Percentiles rank a stretch among this genome's conserved stretches.
These are phyloP conservation scores for Kryphioiulus occultus DNA, from an alignment of 2,888 invertebrate genomes.

Conservation along the genomic window DNA sequence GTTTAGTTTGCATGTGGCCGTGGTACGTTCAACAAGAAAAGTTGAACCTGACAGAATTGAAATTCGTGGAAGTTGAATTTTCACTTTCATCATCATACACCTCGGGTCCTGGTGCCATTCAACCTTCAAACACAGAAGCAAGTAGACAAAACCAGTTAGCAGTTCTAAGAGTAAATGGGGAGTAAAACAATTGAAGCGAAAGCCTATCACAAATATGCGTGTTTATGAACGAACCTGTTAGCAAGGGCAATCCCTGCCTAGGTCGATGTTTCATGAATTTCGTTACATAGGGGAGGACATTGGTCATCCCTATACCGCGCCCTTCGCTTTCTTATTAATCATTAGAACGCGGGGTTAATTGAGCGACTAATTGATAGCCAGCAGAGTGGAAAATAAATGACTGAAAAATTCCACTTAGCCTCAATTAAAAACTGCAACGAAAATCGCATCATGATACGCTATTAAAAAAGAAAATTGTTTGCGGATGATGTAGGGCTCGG, in stretches of 20 bases:
- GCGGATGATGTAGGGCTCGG: neutral
- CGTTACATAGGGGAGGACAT: neutral
- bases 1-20: neutral
- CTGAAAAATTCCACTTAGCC: neutral
- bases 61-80: neutral
- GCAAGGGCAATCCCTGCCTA: conserved; percentile 29
- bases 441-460: neutral
- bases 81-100: neutral
- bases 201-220: neutral
- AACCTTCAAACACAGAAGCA: neutral
- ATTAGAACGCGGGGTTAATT: neutral
- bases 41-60: conserved; percentile 1
- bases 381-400: neutral
- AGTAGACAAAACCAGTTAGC: neutral
- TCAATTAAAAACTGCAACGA: neutral
- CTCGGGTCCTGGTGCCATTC: conserved; percentile 2
- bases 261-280: conserved; percentile 8
- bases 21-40: neutral
- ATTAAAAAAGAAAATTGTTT: neutral
- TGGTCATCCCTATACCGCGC: neutral
- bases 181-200: neutral
- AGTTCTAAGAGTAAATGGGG: neutral
- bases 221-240: neutral
- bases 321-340: neutral
- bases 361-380: neutral